A percentile compares a stretch with the other conserved stretches of the same genome.
phyloP scores from a whole-genome alignment of 2,113 vertebrate species.

The Erpornis zantholeuca region DNA sequence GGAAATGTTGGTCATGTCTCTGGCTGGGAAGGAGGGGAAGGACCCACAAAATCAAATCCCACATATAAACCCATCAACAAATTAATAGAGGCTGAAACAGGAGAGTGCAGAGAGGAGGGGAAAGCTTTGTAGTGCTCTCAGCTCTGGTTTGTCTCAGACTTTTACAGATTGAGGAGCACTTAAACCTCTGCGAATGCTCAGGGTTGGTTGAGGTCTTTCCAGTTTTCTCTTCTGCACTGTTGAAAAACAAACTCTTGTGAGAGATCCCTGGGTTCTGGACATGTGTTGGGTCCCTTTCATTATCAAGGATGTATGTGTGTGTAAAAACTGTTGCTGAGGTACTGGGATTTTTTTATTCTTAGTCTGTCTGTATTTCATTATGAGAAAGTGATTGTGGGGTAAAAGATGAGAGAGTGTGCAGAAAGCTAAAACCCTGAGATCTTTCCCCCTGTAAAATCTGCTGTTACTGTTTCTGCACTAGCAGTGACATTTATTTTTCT shows the following conservation, averaged over 20 bases:
- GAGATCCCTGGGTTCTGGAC: neutral
- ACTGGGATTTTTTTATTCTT: neutral
- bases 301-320: neutral
- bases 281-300: neutral
- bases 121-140: neutral
- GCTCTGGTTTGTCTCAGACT: slow-evolving; percentile 39
- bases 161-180: slow-evolving; percentile 6
- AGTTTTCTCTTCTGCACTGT: neutral
- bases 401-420: neutral
- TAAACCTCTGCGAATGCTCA: neutral
- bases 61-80: slow-evolving; percentile 6
- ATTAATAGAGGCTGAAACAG: slow-evolving; percentile 1
- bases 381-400: neutral
- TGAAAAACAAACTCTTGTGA: neutral
- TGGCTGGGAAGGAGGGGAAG: neutral
- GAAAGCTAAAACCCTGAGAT: neutral
- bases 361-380: neutral
- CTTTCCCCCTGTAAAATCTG: neutral
- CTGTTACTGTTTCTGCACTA: neutral
- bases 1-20: neutral
- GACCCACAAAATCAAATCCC: neutral
- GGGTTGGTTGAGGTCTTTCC: neutral
- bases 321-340: neutral
- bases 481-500: neutral
- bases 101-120: neutral